Base-by-base conservation (phyloP, 1,140 invertebrate species). In the Magallana ariakensis region DNA sequence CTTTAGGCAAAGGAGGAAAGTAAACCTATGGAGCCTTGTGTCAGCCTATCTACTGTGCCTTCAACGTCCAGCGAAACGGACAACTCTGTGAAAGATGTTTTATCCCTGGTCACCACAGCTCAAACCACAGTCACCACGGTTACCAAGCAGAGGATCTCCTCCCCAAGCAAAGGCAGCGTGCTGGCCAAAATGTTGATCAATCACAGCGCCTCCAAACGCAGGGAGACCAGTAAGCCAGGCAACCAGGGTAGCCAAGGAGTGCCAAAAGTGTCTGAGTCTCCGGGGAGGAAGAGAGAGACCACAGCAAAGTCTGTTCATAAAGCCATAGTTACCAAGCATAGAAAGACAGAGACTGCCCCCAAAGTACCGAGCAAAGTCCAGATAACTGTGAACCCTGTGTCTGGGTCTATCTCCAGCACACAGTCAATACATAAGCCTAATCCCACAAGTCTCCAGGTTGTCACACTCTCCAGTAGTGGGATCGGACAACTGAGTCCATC, bases 61-160 rank as follows among this genome's bases (percentile, higher is more conserved):
- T 75, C 66, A 26, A 75, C 56, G 62, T 22, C 58, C 9, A 9
- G 16, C 13, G 46, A 60, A 8, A 62, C 15, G 15, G 57, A 46
- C 16, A 53, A 82, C 83, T 58, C 90, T 60, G 53, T 90, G 15
- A 83, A 85, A 84, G 84, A 89, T 15, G 84, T 89, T 6, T 33
- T 92, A 15, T 86, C 81, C 56, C 87, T 90, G 22, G 92, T 93
- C 4, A 91, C 92, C 4, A 94, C 93, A 54, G 93, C 90, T 6
- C 89, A 89, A 58, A 92, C 93, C 10, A 93, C 93, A 15, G 85
- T 91, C 22, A 13, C 62, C 80, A 60, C 81, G 6, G 22, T 90
- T 26, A 8, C 22, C 66, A 60, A 84, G 58, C 15, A 11, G n/a
- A 62, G 15, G 19, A 57, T 60, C 33, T 58, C 83, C 8, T 75